Evolutionary conservation across 2,888 invertebrate genomes (phyloP).

Genomic region (Psylliodes chrysocephalus): DNA sequence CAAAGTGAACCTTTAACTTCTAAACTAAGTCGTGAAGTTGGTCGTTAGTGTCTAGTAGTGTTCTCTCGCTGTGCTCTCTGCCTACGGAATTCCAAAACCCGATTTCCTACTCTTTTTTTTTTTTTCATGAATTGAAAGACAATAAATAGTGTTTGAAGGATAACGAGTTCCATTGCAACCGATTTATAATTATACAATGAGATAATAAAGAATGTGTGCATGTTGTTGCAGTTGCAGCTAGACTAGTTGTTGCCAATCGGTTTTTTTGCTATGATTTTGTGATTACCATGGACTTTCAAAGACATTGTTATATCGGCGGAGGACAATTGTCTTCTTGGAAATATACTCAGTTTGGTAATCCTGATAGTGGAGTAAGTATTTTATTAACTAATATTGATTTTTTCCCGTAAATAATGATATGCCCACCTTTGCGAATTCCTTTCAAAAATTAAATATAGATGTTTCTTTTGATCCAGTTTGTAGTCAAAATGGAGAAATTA

Average conservation of each 20-base stretch:
- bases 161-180: constrained; percentile 31
- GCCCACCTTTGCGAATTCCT: too few relatives aligned
- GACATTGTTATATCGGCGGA: constrained; percentile 39
- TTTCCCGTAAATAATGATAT: too few relatives aligned
- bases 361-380: constrained; percentile 53
- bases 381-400: neutral
- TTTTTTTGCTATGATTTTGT: neutral
- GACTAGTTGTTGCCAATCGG: constrained; percentile 14
- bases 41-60: constrained; percentile 5
- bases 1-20: constrained; percentile 18
- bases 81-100: constrained; percentile 14
- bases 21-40: neutral
- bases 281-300: constrained; percentile 50
- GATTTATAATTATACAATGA: constrained; percentile 15
- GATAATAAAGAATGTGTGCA: constrained; percentile 14
- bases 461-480: too few relatives aligned
- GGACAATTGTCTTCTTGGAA: constrained; percentile 47
- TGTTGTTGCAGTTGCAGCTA: constrained; percentile 15
- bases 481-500: too few relatives aligned
- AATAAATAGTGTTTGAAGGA: constrained; percentile 36
- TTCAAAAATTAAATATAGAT: too few relatives aligned
- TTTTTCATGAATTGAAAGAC: constrained; percentile 9
- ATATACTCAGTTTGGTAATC: constrained; percentile 46
- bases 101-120: constrained; percentile 37
- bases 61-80: neutral